Evolutionary conservation across 2,113 vertebrate species (phyloP).

Genomic region (Todiramphus chloris): DNA sequence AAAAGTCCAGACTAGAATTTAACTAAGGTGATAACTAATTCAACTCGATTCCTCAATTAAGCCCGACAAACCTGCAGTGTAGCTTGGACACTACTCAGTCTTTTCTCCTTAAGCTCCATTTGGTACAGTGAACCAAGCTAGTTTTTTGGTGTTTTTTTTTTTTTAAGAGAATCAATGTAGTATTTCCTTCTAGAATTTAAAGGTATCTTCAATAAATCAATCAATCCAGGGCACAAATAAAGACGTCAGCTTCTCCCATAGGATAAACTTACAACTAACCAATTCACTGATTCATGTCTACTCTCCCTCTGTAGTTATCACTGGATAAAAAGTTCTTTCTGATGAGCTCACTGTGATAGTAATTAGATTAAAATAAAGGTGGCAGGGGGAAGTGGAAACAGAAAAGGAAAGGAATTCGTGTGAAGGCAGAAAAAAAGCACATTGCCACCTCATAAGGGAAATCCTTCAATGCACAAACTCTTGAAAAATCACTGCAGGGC

Average conservation of each 20-base stretch:
- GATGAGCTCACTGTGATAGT: not conserved
- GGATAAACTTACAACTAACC: not conserved
- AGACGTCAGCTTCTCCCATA: not conserved
- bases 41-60: not conserved
- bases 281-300: not conserved
- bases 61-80: not conserved
- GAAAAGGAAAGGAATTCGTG: not conserved
- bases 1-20: not conserved
- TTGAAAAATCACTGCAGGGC: not conserved
- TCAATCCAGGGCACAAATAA: not conserved
- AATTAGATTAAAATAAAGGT: constrained; percentile 5
- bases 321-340: not conserved
- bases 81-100: not conserved
- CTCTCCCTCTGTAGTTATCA: not conserved
- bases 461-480: not conserved
- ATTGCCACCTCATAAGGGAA: not conserved
- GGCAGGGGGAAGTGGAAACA: not conserved
- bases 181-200: not conserved
- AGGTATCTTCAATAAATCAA: not conserved
- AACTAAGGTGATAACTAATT: constrained; percentile 5
- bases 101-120: not conserved
- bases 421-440: not conserved
- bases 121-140: not conserved
- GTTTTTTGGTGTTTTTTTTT: not conserved
- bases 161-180: not conserved